Percentiles rank a stretch among this genome's conserved stretches.
Evolutionary conservation across 2,888 invertebrate genomes (phyloP).

Genomic region (Polyommatus icarus): DNA sequence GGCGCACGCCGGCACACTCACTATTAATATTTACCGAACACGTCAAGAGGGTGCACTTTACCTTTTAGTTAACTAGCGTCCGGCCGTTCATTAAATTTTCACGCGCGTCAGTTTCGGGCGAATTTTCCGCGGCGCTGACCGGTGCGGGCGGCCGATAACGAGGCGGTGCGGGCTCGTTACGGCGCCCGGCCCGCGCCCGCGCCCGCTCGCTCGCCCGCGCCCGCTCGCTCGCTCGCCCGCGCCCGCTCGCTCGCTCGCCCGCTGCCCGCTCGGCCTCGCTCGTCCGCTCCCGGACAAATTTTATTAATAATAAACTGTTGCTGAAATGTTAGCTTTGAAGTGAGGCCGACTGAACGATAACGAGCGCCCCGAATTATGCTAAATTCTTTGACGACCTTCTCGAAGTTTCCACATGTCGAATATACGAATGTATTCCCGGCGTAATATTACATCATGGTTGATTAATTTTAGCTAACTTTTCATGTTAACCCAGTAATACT

Average conservation of each 20-base stretch:
- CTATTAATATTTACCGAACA: constrained; percentile 81
- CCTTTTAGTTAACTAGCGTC: constrained; percentile 81
- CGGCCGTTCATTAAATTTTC: constrained; percentile 81
- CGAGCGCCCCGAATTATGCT: constrained; percentile 76
- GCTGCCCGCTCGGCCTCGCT: constrained; percentile 35
- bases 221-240: constrained; percentile 37
- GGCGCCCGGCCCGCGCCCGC: constrained; percentile 36
- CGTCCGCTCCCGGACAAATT: constrained; percentile 63
- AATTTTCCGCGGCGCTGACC: constrained; percentile 80
- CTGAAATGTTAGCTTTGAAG: constrained; percentile 76
- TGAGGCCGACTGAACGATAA: constrained; percentile 75
- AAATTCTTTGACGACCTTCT: constrained; percentile 72
- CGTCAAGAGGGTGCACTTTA: constrained; percentile 81
- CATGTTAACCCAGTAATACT: constrained; percentile 9
- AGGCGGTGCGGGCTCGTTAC: constrained; percentile 66
- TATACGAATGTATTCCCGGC: constrained; percentile 23
- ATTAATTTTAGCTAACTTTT: constrained; percentile 21
- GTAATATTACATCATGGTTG: constrained; percentile 9
- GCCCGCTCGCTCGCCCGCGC: constrained; percentile 40
- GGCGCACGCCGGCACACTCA: constrained; percentile 76
- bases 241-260: constrained; percentile 36
- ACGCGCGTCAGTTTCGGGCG: constrained; percentile 80
- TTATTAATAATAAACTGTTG: constrained; percentile 80
- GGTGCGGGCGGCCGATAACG: constrained; percentile 55
- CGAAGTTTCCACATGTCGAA: constrained; percentile 50